These are phyloP conservation scores for Cydia pomonella DNA, from an alignment of 1,140 invertebrate species.

Conservation along the genomic window DNA sequence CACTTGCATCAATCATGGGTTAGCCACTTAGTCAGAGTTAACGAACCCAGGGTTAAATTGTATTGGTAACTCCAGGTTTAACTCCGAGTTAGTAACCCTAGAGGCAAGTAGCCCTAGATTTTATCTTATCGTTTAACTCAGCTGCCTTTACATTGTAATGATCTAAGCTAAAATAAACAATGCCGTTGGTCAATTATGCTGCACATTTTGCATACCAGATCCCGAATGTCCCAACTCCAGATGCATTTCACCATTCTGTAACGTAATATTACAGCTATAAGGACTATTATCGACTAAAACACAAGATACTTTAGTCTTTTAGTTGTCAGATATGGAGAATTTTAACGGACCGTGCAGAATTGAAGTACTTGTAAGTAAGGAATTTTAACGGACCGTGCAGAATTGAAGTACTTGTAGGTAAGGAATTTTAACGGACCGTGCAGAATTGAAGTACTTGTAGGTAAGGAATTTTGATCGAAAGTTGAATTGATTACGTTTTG, in stretches of 20 bases:
- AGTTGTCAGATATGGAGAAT: not conserved
- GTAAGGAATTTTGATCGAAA: conserved; percentile 3
- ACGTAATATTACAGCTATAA: not conserved
- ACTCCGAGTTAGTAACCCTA: too few relatives aligned
- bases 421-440: not conserved
- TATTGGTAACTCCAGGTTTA: too few relatives aligned
- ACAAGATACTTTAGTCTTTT: not conserved
- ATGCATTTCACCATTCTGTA: not conserved
- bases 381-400: not conserved
- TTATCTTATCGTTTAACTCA: not conserved
- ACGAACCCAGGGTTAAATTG: too few relatives aligned
- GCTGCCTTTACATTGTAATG: not conserved
- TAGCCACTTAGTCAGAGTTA: too few relatives aligned
- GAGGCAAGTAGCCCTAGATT: too few relatives aligned
- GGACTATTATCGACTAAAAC: not conserved
- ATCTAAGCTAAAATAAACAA: conserved; percentile 7
- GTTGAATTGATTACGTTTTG: not conserved
- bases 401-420: conserved; percentile 11
- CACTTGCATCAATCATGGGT: too few relatives aligned
- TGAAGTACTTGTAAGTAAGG: not conserved
- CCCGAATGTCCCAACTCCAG: not conserved
- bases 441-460: not conserved
- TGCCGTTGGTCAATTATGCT: not conserved
- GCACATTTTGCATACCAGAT: not conserved
- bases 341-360: not conserved